Conservation (phyloP, 1,140 invertebrate genomes). For the silkworm (Bombyx mori) region ASM3026992v2 NC_085110.1:11404001-11404500, state of each 20-base stretch:
- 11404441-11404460: conserved; percentile 87
- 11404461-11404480: conserved; percentile 86
- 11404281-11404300: conserved; percentile 80
- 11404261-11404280: conserved; percentile 83
- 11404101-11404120: conserved; percentile 83
- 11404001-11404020: conserved; percentile 84
- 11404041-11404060: conserved; percentile 88
- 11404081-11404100: conserved; percentile 85
- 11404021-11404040: conserved; percentile 89
- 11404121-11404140: conserved; percentile 82
- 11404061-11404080: conserved; percentile 88
- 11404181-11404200: conserved; percentile 78
- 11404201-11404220: conserved; percentile 64
- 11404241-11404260: conserved; percentile 87
- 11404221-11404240: conserved; percentile 76
- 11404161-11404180: conserved; percentile 79
- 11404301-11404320: conserved; percentile 86
- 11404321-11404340: conserved; percentile 90
- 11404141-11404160: conserved; percentile 82
- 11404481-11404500: conserved; percentile 86
- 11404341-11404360: conserved; percentile 85
- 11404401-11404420: conserved; percentile 85
- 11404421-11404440: conserved; percentile 87
- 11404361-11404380: conserved; percentile 88
- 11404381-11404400: conserved; percentile 88